Evolutionary conservation across 2,888 invertebrate species (phyloP).

Genomic region (Oxyteleia sp.): DNA sequence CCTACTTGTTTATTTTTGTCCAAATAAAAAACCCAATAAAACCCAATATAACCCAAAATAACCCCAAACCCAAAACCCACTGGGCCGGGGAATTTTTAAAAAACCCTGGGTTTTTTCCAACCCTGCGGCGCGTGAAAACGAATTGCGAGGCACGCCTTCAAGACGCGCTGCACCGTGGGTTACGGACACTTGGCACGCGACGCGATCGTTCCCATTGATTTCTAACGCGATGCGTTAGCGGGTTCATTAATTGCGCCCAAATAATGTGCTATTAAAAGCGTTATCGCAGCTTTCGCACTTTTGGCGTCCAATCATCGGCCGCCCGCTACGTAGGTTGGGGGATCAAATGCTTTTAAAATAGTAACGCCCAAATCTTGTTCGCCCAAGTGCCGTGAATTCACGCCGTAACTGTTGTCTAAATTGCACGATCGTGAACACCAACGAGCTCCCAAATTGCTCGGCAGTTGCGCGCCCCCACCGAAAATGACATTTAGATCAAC

Average conservation of each 20-base stretch:
- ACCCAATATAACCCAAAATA: too few relatives aligned
- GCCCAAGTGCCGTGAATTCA: conserved; percentile 9
- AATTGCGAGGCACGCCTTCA: conserved; percentile 61
- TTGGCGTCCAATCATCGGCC: conserved; percentile 17
- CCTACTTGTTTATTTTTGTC: too few relatives aligned
- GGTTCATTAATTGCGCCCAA: conserved; percentile 51
- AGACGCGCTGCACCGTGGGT: conserved; percentile 47
- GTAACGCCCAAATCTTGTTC: conserved; percentile 40
- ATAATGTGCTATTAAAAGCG: conserved; percentile 37
- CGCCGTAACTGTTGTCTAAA: conserved; percentile 6
- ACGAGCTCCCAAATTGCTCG: not conserved
- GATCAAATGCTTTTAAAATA: conserved; percentile 29
- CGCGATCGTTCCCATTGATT: conserved; percentile 76
- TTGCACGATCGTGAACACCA: conserved; percentile 14
- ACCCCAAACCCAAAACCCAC: too few relatives aligned
- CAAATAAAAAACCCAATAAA: too few relatives aligned
- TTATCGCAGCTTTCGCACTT: conserved; percentile 51
- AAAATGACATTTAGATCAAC: not conserved
- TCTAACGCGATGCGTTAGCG: conserved; percentile 39
- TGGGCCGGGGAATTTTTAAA: too few relatives aligned
- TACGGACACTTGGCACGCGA: conserved; percentile 77
- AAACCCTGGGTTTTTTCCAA: too few relatives aligned
- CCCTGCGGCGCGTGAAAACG: conserved; percentile 20
- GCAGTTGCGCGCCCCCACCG: not conserved
- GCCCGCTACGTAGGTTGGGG: conserved; percentile 21